Evolutionary conservation across 2,113 vertebrate species (phyloP).

Genomic region (Corythornis vintsioides): DNA sequence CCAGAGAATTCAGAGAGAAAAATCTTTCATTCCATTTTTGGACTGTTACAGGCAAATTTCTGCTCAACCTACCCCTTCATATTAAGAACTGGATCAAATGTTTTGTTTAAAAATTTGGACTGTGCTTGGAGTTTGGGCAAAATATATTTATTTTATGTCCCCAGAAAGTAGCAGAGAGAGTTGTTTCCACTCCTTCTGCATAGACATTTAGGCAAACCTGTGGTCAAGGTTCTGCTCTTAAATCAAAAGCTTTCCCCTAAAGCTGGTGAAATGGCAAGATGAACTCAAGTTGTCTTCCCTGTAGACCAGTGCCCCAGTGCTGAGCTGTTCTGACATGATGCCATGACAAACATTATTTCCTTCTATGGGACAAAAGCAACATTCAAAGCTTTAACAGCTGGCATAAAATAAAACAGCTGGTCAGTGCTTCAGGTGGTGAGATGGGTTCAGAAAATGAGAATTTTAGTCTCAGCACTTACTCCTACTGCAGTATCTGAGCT

Average conservation of each 20-base stretch:
- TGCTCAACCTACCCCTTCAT: not conserved
- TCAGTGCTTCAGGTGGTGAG: fast-evolving
- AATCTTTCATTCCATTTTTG: not conserved
- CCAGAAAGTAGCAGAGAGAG: not conserved
- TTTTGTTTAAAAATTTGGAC: not conserved
- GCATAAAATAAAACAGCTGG: not conserved
- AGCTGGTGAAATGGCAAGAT: not conserved
- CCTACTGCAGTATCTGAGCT: not conserved
- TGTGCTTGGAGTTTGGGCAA: not conserved
- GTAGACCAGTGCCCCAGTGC: not conserved
- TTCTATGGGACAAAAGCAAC: not conserved
- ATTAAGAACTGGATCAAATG: not conserved
- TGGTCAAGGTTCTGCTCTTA: not conserved
- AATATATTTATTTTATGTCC: not conserved
- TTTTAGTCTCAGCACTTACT: not conserved
- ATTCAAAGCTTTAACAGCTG: not conserved
- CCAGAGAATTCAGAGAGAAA: not conserved
- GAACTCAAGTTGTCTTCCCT: not conserved
- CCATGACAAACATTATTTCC: not conserved
- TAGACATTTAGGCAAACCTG: not conserved
- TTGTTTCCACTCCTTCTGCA: not conserved
- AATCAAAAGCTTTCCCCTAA: not conserved
- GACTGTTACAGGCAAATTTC: not conserved
- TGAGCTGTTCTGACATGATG: not conserved
- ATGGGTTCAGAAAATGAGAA: not conserved